Evolutionary conservation across 1,140 invertebrate species (phyloP), one percentile per base, ranked within the genome.

Genomic region (Drosophila nikananu): DNA sequence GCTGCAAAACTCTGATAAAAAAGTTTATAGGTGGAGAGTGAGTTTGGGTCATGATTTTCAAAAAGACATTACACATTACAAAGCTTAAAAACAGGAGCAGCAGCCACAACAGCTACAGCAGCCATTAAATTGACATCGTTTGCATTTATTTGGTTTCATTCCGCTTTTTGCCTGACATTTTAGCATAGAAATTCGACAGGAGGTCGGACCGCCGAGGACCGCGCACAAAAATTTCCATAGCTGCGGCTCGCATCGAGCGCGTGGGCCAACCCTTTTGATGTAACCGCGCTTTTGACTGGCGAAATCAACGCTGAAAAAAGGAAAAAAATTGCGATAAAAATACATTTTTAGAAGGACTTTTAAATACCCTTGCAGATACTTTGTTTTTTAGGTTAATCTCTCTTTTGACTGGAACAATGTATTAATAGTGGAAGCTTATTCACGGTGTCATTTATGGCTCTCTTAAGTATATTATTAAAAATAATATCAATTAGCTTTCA

Each of bases 121-220:
- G 62, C 72, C 81, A 90, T 90, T 90, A 90, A 90, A 90, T 90
- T 90, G 86, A 83, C 86, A 77, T 87, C 84, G 83, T 87, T 86
- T 86, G 84, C 80, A 71, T 86, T 89, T 86, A 90, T 89, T 89
- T 90, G 71, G 77, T 91, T 91, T 82, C 79, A 90, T 67, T 82
- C 68, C 32, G 55, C 48, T 68, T 77, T 75, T 64, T 77, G 63
- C 75, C 80, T 81, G 81, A 87, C 84, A 87, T 89, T 90, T 90
- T 90, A 78, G 81, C 82, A 90, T 90, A 91, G 81, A 90, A 86
- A 90, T 90, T 90, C 82, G 86, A 90, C 86, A 90, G 86, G 63
- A 78, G 61, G 71, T 48, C 37, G 74, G 55, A 52, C 30, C 44
- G 30, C 23, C 44, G 15, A 55, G 63, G 67, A 51, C 35, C 54